Conservation (phyloP, 1,140 invertebrate genomes). For the honey bee (Apis mellifera) region DNA sequence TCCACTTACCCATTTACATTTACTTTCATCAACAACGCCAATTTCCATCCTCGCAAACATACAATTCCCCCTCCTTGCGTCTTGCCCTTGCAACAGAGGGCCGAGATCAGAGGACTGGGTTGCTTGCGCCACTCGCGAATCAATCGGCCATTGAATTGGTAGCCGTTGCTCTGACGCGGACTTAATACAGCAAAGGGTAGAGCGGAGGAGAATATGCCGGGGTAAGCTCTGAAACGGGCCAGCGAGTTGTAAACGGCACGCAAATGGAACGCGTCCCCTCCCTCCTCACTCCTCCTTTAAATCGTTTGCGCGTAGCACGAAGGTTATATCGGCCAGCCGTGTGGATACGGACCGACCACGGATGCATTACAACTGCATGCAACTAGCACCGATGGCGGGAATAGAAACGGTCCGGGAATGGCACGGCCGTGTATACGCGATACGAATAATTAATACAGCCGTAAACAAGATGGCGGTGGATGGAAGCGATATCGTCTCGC, state of each 20-base stretch:
- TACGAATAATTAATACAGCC: conserved; percentile 73
- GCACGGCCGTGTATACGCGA: conserved; percentile 62
- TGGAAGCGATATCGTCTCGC: conserved; percentile 59
- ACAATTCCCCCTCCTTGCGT: no score
- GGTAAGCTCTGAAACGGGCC: conserved; percentile 23
- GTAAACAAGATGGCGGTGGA: conserved; percentile 62
- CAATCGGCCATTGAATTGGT: conserved; percentile 19
- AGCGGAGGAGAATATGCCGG: not conserved
- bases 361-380: conserved; percentile 69
- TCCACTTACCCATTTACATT: no score
- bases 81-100: no score
- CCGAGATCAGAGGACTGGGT: not conserved
- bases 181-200: conserved; percentile 36
- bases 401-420: conserved; percentile 50
- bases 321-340: conserved; percentile 58
- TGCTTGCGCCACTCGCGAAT: not conserved
- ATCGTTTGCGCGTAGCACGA: conserved; percentile 24
- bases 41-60: no score
- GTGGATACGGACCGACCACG: conserved; percentile 50
- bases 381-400: conserved; percentile 55
- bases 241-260: conserved; percentile 61
- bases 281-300: conserved; percentile 41
- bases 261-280: conserved; percentile 63
- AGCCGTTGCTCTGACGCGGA: not conserved
- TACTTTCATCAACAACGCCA: no score